Evolutionary conservation across 1,140 invertebrate species (phyloP), one percentile per base, ranked within the genome.

Genomic region (Neelides sp.): DNA sequence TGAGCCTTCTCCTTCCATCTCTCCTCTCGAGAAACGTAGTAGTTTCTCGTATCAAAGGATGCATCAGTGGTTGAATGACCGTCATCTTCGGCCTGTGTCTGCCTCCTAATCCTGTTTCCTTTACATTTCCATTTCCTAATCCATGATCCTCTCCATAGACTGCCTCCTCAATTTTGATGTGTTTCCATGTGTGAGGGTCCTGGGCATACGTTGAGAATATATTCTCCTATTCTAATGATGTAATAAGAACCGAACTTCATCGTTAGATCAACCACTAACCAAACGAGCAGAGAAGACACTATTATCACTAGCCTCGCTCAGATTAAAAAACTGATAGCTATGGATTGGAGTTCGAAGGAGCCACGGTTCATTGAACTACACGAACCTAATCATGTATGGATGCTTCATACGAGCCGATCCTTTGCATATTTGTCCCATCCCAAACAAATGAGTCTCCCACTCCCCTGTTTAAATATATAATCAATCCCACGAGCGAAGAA

Each of bases 341-440:
- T n/a, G n/a, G n/a, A n/a, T n/a, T n/a, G n/a, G n/a, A n/a, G n/a
- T n/a, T n/a, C n/a, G n/a, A n/a, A n/a, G n/a, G n/a, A 41, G 41
- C 42, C 53, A 47, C 42, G 53, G 48, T 55, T 55, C 53, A 55
- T 55, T 55, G 53, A 55, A 55, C 53, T 47, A 55, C 34, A n/a
- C 35, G 34, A 41, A 48, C 42, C 35, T 43, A 52, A 42, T 47
- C 28, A 27, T 51, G 48, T 23, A 43, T 49, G 46, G 40, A 42
- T 42, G 40, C 40, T 24, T 42, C 12, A 45, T 26, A 46, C 50
- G 53, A 45, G 47, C 42, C 37, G 47, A 45, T 54, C 30, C 28
- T 54, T 48, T 40, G 46, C 45, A 54, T 54, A 48, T 54, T 54
- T 45, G 23, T 32, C 32, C 37, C 43, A 44, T 36, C 4, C n/a